Base-by-base conservation (phyloP, 2,888 invertebrate species). In the Bugula neritina region DNA sequence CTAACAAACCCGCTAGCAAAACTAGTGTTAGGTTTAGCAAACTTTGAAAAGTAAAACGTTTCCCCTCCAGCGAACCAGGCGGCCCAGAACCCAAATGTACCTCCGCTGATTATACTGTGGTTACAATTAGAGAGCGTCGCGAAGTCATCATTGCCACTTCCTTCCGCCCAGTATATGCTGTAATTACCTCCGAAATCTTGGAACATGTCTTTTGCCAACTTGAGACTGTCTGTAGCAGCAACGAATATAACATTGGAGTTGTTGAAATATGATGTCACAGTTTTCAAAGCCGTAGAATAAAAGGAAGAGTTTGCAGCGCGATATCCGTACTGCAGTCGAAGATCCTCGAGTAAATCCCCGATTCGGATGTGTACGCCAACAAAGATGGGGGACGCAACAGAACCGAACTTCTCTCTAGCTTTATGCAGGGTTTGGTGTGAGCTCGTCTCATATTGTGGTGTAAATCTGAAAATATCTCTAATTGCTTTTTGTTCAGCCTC, bases 51-150 rank as follows among this genome's bases (percentile, higher is more conserved):
- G 31, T 63, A 63, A 31, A 63, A 63, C 2, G 63, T 63, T 25
- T 63, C 31, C 10, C 63, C 63, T 29, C 63, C 63, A 63, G 63
- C 63, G 2, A 63, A n/a, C 63, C 63, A 63, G 25, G 63, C 63
- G 27, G 63, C 34, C 63, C 63, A 63, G 31, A 63, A 63, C 2
- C 63, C 63, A 31, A 25, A 63, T 31, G 63, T 63, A 31, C 63
- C 63, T 34, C 63, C 63, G 31, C 63, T 63, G 27, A 63, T 63
- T 2, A 63, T 31, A 34, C 63, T 63, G 31, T 63, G 63, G 27
- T 63, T 63, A 31, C 63, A 63, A 13, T 63, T 31, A 34, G 63
- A 29, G 2, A 63, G 31, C 2, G 63, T 31, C 27, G 63, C 63
- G 31, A 63, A 63, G 63, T 63, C 63, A 31, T 63, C 27, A 63